These are phyloP conservation scores for Athene cunicularia DNA, from an alignment of 2,113 vertebrate genomes.

Conservation along the genomic window DNA sequence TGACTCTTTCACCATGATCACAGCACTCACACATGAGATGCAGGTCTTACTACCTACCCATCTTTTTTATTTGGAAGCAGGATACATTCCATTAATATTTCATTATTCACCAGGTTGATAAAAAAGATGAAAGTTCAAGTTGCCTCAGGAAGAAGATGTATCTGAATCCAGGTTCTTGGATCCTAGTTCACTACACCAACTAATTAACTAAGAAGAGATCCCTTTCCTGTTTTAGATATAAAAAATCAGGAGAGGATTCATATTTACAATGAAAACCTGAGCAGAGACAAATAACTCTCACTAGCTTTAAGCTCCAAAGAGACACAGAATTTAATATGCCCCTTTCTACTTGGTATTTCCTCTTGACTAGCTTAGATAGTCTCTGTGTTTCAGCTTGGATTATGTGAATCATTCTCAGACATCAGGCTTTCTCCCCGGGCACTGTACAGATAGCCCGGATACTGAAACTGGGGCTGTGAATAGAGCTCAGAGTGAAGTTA, in stretches of 20 bases:
- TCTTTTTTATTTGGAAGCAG: not conserved
- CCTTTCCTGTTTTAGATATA: not conserved
- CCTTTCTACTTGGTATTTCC: conserved; percentile 3
- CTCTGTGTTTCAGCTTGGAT: not conserved
- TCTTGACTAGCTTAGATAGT: not conserved
- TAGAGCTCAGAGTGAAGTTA: not conserved
- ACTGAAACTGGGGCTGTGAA: not conserved
- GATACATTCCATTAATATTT: not conserved
- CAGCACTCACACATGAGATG: not conserved
- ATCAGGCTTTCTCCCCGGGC: not conserved
- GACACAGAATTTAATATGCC: not conserved
- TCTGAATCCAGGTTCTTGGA: not conserved
- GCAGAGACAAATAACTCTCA: not conserved
- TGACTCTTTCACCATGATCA: not conserved
- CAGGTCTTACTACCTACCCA: not conserved
- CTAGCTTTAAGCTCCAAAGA: not conserved
- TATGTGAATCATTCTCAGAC: not conserved
- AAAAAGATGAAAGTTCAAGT: not conserved
- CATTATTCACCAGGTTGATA: not conserved
- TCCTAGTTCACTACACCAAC: not conserved
- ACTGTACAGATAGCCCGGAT: not conserved
- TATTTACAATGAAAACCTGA: not conserved
- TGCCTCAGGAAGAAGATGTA: not conserved
- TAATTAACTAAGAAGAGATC: not conserved
- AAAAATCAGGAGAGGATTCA: not conserved